Base-by-base conservation (phyloP, 2,113 vertebrate species). In the Cottus gobio region DNA sequence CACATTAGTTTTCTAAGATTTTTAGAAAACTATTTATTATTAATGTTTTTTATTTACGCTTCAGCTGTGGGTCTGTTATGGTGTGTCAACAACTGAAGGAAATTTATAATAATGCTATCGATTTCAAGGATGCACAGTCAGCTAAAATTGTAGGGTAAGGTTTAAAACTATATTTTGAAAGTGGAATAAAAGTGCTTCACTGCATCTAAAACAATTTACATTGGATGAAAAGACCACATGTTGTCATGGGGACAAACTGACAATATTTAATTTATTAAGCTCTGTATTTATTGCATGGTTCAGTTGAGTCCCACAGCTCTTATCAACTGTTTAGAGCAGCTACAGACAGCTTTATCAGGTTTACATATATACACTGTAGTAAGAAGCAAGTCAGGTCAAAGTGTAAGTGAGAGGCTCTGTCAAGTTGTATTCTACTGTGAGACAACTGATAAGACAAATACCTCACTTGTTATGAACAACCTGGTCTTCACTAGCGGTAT, bases 361-460 rank as follows among this genome's bases (percentile, higher is more conserved):
- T 54, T 46, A 7, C 11, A 75, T 46, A 66, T 13, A 63, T 36
- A 57, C 16, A 37, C 34, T 30, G 36, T 16, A 34, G 3, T 16
- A 30, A 20, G 16, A 0, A 39, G 44, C 16, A 7, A 66, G 57
- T 60, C 7, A 36, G 34, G 60, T 79, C 66, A 68, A 46, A 28
- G 48, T 18, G n/a, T 48, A 83, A 52, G 1, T 84, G 24, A 74
- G 22, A 22, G 16, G 5, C 22, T 52, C 12, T 48, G 39, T 50
- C 6, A 18, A 67, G 30, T 12, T 75, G 42, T 46, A 26, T 12
- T 44, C n/a, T 2, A 8, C 5, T 69, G 3, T 30, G 15, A 72
- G 57, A 67, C 31, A 75, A 64, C n/a, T 67, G 31, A 77, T 44
- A 31, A 42, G 7, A 76, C 26, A 68, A 61, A 24, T 1, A 46